Conservation (phyloP, 2,888 invertebrate genomes). For the Conops quadrifasciatus region DNA sequence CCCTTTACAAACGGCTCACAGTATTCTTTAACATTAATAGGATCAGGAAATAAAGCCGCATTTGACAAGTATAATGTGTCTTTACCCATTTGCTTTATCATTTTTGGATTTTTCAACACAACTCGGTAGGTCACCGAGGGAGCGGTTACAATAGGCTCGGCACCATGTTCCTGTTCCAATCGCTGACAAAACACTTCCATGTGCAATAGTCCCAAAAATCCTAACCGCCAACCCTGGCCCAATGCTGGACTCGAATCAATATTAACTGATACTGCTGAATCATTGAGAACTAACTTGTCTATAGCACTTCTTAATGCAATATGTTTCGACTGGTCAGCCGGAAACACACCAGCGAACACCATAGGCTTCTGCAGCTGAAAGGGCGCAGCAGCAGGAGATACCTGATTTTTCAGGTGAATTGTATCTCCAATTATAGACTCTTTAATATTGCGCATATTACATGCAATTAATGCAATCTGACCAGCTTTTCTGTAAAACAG, state of each 20-base stretch:
- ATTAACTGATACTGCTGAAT: slow-evolving; percentile 86
- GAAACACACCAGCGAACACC: slow-evolving; percentile 88
- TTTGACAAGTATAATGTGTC: slow-evolving; percentile 76
- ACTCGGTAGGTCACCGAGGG: slow-evolving; percentile 86
- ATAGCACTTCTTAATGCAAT: slow-evolving; percentile 79
- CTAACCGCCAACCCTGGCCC: slow-evolving; percentile 88
- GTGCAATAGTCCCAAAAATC: slow-evolving; percentile 86
- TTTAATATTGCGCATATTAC: slow-evolving; percentile 78
- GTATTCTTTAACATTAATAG: slow-evolving; percentile 74
- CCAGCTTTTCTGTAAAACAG: slow-evolving; percentile 75
- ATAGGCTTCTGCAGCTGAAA: slow-evolving; percentile 79
- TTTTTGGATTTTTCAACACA: slow-evolving; percentile 77
- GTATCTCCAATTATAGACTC: slow-evolving; percentile 85
- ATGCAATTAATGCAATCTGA: slow-evolving; percentile 90
- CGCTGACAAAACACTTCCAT: slow-evolving; percentile 90
- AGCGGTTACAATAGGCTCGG: slow-evolving; percentile 83
- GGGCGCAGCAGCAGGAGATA: slow-evolving; percentile 67
- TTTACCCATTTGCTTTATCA: slow-evolving; percentile 72
- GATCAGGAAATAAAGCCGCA: slow-evolving; percentile 77
- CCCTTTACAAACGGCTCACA: slow-evolving; percentile 88
- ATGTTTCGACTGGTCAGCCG: slow-evolving; percentile 88
- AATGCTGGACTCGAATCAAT: slow-evolving; percentile 86
- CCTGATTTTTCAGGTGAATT: slow-evolving; percentile 68
- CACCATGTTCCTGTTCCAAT: slow-evolving; percentile 82
- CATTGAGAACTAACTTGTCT: slow-evolving; percentile 91